Evolutionary conservation across 2,797 vertebrate genomes (phyloP), one percentile per base, ranked within the genome.

Genomic region (Thaleichthys pacificus): DNA sequence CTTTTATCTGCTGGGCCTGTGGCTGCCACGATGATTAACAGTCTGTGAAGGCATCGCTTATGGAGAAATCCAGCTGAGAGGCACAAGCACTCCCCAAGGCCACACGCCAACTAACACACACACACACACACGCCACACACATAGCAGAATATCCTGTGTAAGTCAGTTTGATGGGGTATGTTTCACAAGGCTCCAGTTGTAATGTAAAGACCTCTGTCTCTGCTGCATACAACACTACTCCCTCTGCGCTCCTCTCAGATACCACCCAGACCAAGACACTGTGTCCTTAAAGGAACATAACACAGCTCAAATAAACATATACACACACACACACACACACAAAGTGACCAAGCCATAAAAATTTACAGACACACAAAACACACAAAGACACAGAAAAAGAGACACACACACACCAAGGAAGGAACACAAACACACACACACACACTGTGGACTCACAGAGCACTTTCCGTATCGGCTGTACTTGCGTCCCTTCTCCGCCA

Each of bases 391-490:
- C 38, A 67, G 11, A 24, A 32, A 32, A 32, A 4, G 30, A 32
- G 30, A 67, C 24, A 67, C 38, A 67, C 57, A 72, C 21, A 42
- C 32, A 49, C 6, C 4, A 35, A 35, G 5, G 38, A 42, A 8
- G 32, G 32, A 61, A 24, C 14, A 56, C 60, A 72, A 42, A 64
- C 47, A 57, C 61, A 54, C 24, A 57, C 61, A 54, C 24, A 7
- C 24, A 24, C 24, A 35, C 22, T 15, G 17, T 9, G 47, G 28
- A 95, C 97, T 95, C 84, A 99, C 97, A 84, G 94, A 93, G 91
- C 97, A 99, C 91, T 98, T 99, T 85, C 97, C 96, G 0, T 95
- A 95, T 90, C 97, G 93, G 89, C 94, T 97, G 87, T 98, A 99
- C 82, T 97, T 98, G 79, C 96, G 95, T 88, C 97, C 97, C 76